These are phyloP conservation scores for Bergia puertoricense DNA, from an alignment of 92 coral and sea anemone species.

Conservation along the genomic window DNA sequence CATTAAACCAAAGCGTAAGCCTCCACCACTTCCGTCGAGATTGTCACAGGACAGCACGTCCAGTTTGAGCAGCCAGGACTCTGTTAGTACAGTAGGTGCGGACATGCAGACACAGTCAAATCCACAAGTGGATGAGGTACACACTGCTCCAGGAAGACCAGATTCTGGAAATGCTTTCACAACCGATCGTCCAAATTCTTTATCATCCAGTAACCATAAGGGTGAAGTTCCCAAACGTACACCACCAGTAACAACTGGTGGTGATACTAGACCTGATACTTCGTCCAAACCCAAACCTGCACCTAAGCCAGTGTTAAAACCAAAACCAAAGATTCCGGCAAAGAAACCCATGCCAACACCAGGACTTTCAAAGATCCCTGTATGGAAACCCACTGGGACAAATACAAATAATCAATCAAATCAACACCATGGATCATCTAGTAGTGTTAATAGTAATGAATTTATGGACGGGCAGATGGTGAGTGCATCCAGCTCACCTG, in stretches of 20 bases:
- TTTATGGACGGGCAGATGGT: not conserved
- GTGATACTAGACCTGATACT: not conserved
- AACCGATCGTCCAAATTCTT: slow-evolving; percentile 4
- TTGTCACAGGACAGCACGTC: slow-evolving; percentile 31
- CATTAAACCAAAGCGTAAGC: slow-evolving; percentile 29
- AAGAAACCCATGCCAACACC: slow-evolving; percentile 42
- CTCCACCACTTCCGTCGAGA: slow-evolving; percentile 39
- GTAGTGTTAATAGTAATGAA: slow-evolving; percentile 33
- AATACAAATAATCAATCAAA: not conserved
- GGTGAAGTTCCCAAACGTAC: not conserved
- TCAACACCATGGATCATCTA: slow-evolving; percentile 11
- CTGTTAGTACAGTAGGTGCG: slow-evolving; percentile 10
- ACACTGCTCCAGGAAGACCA: not conserved
- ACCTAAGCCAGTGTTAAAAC: slow-evolving; percentile 61
- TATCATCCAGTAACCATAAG: not conserved
- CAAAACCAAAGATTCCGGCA: slow-evolving; percentile 80
- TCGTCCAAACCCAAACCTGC: slow-evolving; percentile 23
- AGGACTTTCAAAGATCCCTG: slow-evolving; percentile 7
- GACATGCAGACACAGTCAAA: slow-evolving; percentile 31
- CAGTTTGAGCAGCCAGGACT: slow-evolving; percentile 34
- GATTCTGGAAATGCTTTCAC: not conserved
- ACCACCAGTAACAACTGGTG: not conserved
- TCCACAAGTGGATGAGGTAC: not conserved
- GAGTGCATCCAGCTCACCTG: slow-evolving; percentile 32
- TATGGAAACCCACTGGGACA: not conserved